Evolutionary conservation across 1,140 invertebrate genomes (phyloP).

Genomic region (Drosophila eugracilis): DNA sequence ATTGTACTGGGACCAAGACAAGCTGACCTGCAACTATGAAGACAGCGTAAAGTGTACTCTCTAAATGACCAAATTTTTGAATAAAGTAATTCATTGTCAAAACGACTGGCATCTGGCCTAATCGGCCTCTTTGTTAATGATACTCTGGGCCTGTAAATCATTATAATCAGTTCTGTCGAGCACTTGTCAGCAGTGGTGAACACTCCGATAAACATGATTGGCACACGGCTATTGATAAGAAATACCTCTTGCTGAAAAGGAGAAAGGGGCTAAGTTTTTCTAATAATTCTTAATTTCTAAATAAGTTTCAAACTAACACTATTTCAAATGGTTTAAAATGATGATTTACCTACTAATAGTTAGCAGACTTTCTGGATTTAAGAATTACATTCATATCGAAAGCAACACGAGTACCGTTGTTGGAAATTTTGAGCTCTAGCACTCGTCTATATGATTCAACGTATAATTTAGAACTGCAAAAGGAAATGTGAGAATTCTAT

Average conservation of each 20-base stretch:
- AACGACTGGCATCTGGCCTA: not conserved
- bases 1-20: constrained; percentile 43
- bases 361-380: too few species aligned
- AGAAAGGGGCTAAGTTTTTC: not conserved
- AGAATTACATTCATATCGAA: too few species aligned
- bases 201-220: constrained; percentile 9
- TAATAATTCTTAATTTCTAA: too few species aligned
- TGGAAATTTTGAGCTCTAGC: too few species aligned
- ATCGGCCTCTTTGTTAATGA: constrained; percentile 12
- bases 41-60: constrained; percentile 28
- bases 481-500: not conserved
- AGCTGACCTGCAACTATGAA: constrained; percentile 44
- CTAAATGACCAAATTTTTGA: constrained; percentile 24
- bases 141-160: constrained; percentile 17
- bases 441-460: too few species aligned
- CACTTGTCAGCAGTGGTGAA: constrained; percentile 1
- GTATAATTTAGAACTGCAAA: too few species aligned
- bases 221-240: not conserved
- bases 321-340: too few species aligned
- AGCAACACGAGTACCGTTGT: too few species aligned
- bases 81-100: constrained; percentile 31
- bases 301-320: too few species aligned
- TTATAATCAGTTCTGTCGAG: constrained; percentile 14
- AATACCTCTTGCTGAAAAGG: not conserved
- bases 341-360: too few species aligned